Evolutionary conservation across 2,113 vertebrate species (phyloP), one percentile per base, ranked within the genome.

Genomic region (Lanius collurio): DNA sequence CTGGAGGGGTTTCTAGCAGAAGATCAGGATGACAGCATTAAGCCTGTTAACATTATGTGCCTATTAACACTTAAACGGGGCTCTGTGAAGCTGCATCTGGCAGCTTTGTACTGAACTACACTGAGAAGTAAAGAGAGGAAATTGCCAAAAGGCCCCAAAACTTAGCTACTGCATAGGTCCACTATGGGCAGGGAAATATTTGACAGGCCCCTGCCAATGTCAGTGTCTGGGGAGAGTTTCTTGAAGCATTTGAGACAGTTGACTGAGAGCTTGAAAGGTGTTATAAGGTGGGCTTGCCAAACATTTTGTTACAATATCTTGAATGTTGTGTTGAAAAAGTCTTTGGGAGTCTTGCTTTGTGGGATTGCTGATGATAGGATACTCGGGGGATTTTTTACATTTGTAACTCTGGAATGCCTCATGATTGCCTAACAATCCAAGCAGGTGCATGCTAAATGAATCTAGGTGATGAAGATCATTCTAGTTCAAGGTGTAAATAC

Each of bases 151-250:
- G 55, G 4, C 30, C 55, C 16, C 27, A 39, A 46, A 87, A 44
- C 21, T 30, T 65, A 57, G 7, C 11, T 42, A 18, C 18, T 59
- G n/a, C 13, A 1, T 13, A 24, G 41, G n/a, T 60, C 20, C 7
- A 0, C 23, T 50, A 0, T 5, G 15, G 33, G 28, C 39, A 85
- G 47, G 83, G 44, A n/a, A 19, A 21, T 82, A 3, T 11, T 52
- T 37, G 31, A 56, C 2, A 6, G 19, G 7, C 17, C 2, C 0
- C 11, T 79, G 39, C 37, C 12, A 3, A 13, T 39, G n/a, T 60
- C 4, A 2, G 56, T 52, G 18, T 86, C 60, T 23, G 22, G 26
- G 14, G 9, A 13, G 9, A 0, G 7, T 83, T 79, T 53, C 53
- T 42, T 7, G 5, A 92, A 62, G 42, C n/a, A 7, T 74, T 64